Base-by-base conservation (phyloP, 1,140 invertebrate species). In the Trinorchestia longiramus region DNA sequence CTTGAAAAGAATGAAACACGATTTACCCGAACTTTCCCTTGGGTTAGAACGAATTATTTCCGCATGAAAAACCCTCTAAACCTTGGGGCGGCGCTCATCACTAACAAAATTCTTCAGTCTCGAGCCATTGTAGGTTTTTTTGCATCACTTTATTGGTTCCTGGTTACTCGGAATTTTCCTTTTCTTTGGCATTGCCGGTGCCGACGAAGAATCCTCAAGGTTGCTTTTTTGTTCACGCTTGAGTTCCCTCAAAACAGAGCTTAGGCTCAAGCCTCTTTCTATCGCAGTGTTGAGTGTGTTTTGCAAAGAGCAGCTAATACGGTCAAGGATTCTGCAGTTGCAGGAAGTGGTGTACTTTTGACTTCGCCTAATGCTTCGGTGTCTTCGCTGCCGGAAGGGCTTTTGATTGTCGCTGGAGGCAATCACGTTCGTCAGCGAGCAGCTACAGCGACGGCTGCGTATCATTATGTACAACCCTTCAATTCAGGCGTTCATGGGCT, bases 161-260 rank as follows among this genome's bases (percentile, higher is more conserved):
- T 91, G 88, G 88, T 91, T 42, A 43, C 43, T 23, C 41, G 41
- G 88, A 91, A 91, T 42, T 42, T 91, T 43, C 88, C 43, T 42
- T 91, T 44, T 42, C 88, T 91, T 91, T 36, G 41, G 43, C 88
- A 43, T 44, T 91, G 88, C 41, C 88, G 41, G 88, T 91, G 41
- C 41, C 41, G 28, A 42, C 41, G 88, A 91, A 91, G 88, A 91
- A 91, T 91, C 88, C 28, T 44, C 88, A 91, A 91, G 88, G 88
- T 91, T 91, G 43, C 41, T 28, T 91, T 91, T 42, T 91, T 91
- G 88, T 91, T 91, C 88, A 91, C 88, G 88, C 88, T 43, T 91
- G 88, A 42, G 3, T 91, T 91, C 88, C 88, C 43, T 44, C 88
- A 91, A 91, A 91, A 91, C 88, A 91, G 88, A 91, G 43, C 88